phyloP scores from a whole-genome alignment of 2,888 invertebrate genomes.

The Gryllus longicercus region DNA sequence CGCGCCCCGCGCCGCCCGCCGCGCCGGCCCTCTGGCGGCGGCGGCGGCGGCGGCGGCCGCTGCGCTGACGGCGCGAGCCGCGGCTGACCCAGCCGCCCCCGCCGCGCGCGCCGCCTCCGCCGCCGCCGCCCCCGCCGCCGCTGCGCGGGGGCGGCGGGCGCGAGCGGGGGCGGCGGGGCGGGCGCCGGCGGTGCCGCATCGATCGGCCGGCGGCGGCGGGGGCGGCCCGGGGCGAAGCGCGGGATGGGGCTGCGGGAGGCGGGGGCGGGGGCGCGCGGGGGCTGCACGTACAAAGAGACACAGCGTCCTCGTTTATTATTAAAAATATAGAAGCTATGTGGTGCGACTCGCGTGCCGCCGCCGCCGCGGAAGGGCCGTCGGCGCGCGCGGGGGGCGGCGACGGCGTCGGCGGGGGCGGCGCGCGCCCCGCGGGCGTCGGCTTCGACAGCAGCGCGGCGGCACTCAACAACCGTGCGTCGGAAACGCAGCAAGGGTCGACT shows the following conservation, averaged over 20 bases:
- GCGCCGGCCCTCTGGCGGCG: not conserved
- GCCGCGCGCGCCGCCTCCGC: not conserved
- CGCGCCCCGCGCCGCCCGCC: not conserved
- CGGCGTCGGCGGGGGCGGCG: no score
- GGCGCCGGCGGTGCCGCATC: no score
- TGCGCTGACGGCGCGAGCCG: not conserved
- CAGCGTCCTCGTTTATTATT: slow-evolving; percentile 34
- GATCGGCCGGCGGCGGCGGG: no score
- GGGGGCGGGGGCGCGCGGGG: no score
- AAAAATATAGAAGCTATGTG: slow-evolving; percentile 35
- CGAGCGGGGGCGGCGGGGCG: no score
- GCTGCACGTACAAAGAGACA: slow-evolving; percentile 31
- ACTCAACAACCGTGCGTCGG: no score
- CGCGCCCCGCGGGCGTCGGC: no score
- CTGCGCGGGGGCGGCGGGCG: no score
- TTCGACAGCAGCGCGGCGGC: not conserved
- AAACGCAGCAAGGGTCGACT: no score
- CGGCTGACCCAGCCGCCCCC: not conserved
- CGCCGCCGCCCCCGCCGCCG: not conserved
- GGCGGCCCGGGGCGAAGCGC: no score
- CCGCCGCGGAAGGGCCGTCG: not conserved
- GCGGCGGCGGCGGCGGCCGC: not conserved
- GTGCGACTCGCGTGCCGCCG: not conserved
- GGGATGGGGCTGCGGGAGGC: no score
- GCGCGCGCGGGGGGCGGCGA: not conserved